Evolutionary conservation across 2,797 vertebrate species (phyloP), one percentile per base, ranked within the genome.

Genomic region (Rhynchonycteris naso): DNA sequence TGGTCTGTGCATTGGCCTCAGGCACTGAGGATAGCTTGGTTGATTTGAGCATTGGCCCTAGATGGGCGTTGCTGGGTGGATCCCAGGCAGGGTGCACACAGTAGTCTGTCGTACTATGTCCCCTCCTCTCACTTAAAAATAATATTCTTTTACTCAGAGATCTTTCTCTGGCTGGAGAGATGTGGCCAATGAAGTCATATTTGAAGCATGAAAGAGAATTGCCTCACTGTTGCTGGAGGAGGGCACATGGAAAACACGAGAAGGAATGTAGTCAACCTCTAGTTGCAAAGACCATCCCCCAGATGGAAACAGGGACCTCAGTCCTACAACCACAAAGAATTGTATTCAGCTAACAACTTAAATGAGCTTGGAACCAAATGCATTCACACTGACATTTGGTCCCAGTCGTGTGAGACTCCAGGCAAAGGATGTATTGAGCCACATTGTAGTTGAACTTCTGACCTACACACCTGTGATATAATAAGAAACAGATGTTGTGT

Each of bases 221-320:
- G 2, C 18, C 50, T 30, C 59, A n/a, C 15, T 47, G 0, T 33
- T 54, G 59, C 2, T 30, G 21, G n/a, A 4, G 13, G 0, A 1
- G 63, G 6, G 13, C 28, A 2, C 24, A 22, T 3, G 47, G 69
- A 86, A 72, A 74, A 22, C 79, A n/a, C 1, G 2, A 83, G 71
- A 59, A 58, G 38, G 33, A 90, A 82, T 5, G 9, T 0, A 2
- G 10, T 30, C 30, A 33, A 33, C n/a, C 19, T 80, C 19, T 21
- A 21, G 10, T 7, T 15, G 33, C 35, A 63, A 35, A 82, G 74
- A 86, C 15, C 33, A 26, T 52, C 6, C 52, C 35, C 52, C n/a
- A 26, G 28, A 16, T 47, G 28, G 26, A 50, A 76, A 33, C 9
- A 30, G 18, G 8, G 26, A 56, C 43, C 43, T 72, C 52, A 82